These are phyloP conservation scores for Mythimna impura DNA, from an alignment of 2,888 invertebrate species.

Conservation along the genomic window DNA sequence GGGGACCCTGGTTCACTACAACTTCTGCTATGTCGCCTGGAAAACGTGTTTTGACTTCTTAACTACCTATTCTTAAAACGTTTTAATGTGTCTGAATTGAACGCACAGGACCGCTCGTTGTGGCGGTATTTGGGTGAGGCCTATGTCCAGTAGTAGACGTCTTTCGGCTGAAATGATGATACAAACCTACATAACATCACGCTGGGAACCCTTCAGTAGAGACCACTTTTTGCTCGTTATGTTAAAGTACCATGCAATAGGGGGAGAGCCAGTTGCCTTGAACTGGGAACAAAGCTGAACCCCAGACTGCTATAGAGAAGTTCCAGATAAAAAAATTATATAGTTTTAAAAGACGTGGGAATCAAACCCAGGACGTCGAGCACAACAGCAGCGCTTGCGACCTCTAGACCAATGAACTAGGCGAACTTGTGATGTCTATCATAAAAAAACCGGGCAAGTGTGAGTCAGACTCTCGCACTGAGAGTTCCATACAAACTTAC, in stretches of 20 bases:
- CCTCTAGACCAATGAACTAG: no score
- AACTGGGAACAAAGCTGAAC: neutral
- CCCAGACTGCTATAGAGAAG: neutral
- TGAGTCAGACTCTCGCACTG: no score
- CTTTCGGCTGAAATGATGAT: no score
- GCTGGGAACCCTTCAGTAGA: neutral
- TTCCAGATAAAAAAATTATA: neutral
- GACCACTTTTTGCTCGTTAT: neutral
- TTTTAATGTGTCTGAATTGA: neutral
- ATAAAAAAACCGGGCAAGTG: no score
- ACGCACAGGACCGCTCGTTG: no score
- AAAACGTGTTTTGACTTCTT: constrained; percentile 49
- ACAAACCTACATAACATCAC: neutral
- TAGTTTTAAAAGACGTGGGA: neutral
- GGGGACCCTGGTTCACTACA: constrained; percentile 91
- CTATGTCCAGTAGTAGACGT: no score
- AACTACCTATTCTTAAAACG: neutral
- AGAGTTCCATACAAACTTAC: no score
- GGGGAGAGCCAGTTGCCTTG: neutral
- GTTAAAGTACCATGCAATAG: no score
- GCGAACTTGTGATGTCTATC: no score
- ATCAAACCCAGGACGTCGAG: neutral
- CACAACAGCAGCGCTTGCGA: no score
- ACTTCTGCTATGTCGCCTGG: constrained; percentile 93
- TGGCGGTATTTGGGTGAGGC: no score